Conservation (phyloP, 2,113 vertebrate species). For the Gadus chalcogrammus region DNA sequence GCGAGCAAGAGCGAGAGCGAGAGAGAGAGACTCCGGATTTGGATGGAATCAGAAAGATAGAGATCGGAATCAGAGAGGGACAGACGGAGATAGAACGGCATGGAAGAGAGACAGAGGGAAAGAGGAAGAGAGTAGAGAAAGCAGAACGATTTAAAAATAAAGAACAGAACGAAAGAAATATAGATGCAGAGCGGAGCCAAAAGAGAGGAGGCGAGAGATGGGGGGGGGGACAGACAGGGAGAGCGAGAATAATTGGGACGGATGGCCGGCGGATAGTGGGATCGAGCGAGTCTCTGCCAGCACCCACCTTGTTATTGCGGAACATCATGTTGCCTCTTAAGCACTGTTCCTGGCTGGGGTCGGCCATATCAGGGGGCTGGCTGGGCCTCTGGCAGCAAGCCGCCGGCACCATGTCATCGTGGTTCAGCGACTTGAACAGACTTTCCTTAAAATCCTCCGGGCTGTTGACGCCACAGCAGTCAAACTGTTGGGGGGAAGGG, state of each 20-base stretch:
- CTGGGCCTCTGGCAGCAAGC: constrained; percentile 85
- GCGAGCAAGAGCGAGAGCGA: too few relatives aligned
- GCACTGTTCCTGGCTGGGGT: constrained; percentile 79
- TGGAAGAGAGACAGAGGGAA: too few relatives aligned
- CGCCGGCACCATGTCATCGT: constrained; percentile 70
- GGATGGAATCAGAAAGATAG: not conserved
- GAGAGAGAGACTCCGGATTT: not conserved
- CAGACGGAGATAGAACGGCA: not conserved
- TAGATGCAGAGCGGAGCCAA: too few relatives aligned
- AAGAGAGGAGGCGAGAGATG: not conserved
- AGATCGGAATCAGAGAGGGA: not conserved
- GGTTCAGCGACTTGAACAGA: constrained; percentile 68
- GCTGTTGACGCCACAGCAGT: constrained; percentile 93
- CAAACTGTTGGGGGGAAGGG: constrained; percentile 76
- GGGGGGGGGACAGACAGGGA: not conserved
- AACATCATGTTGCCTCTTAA: constrained; percentile 76
- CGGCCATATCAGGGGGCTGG: constrained; percentile 67
- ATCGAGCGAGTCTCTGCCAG: constrained; percentile 19
- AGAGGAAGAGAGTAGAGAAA: too few relatives aligned
- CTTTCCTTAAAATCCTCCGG: constrained; percentile 87
- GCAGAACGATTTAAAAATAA: too few relatives aligned
- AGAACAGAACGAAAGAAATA: too few relatives aligned
- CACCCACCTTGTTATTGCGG: constrained; percentile 87
- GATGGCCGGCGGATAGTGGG: not conserved
- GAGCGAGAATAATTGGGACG: not conserved